Conservation (phyloP, 2,113 vertebrate genomes). For the Ia io region DNA sequence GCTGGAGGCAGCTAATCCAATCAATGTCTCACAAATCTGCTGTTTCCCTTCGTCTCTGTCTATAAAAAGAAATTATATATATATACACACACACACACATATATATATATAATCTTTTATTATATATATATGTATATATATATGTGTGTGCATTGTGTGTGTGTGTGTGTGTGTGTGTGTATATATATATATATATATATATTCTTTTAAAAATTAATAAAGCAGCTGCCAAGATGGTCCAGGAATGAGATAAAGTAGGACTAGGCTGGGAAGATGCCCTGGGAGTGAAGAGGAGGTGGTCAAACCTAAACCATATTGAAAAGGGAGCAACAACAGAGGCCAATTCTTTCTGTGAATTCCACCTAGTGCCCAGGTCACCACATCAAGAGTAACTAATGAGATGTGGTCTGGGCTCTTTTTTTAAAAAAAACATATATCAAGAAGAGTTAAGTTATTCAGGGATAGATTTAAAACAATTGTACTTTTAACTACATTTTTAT, state of each 20-base stretch:
- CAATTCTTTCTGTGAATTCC: background rate
- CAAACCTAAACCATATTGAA: background rate
- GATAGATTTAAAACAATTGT: background rate
- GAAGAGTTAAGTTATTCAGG: background rate
- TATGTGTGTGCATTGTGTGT: no score
- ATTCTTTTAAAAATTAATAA: background rate
- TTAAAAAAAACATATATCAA: background rate
- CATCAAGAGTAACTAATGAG: background rate
- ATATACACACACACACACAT: no score
- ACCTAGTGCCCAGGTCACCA: background rate
- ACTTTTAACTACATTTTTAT: background rate
- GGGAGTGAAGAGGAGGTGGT: background rate
- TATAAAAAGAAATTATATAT: background rate
- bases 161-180: no score
- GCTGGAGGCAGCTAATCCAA: background rate
- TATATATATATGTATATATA: no score
- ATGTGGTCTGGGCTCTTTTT: background rate
- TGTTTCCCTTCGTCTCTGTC: background rate
- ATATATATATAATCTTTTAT: no score
- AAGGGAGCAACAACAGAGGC: background rate
- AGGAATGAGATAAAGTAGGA: background rate
- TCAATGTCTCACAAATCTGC: background rate
- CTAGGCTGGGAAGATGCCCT: background rate
- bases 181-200: background rate
- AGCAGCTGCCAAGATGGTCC: background rate